A percentile compares a stretch with the other conserved stretches of the same genome.
phyloP scores from a whole-genome alignment of 1,140 invertebrate species.

The Cyclargus thomasi region DNA sequence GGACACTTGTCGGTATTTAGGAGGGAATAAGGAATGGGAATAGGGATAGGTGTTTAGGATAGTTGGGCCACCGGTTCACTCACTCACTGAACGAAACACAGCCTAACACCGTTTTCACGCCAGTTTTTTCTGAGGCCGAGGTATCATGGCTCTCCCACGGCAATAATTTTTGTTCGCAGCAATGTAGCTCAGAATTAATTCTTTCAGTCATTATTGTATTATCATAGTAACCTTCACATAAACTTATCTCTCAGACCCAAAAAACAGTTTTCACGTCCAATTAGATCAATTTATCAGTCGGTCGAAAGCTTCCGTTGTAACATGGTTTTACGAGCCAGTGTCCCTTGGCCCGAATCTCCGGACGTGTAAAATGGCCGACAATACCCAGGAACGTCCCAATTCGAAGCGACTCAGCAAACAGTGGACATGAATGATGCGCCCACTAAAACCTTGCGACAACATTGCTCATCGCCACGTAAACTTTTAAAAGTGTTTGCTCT shows the following conservation, averaged over 20 bases:
- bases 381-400: constrained; percentile 54
- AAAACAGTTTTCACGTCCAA: neutral
- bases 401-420: constrained; percentile 56
- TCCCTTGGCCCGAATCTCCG: neutral
- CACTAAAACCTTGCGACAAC: constrained; percentile 66
- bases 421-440: constrained; percentile 53
- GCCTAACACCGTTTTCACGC: too few species aligned
- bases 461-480: constrained; percentile 63
- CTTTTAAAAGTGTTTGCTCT: constrained; percentile 70
- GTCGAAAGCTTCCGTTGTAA: neutral
- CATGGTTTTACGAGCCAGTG: neutral
- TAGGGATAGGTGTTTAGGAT: too few species aligned
- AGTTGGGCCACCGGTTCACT: too few species aligned
- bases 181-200: too few species aligned
- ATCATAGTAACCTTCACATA: too few species aligned
- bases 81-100: too few species aligned
- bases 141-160: too few species aligned
- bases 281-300: neutral
- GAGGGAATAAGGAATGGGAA: too few species aligned
- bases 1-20: too few species aligned
- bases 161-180: too few species aligned
- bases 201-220: too few species aligned
- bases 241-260: neutral
- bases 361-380: constrained; percentile 41
- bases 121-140: too few species aligned